Percentiles rank a stretch among this genome's conserved stretches.
Evolutionary conservation across 2,797 vertebrate species (phyloP).

Genomic region (Babyrousa celebensis): DNA sequence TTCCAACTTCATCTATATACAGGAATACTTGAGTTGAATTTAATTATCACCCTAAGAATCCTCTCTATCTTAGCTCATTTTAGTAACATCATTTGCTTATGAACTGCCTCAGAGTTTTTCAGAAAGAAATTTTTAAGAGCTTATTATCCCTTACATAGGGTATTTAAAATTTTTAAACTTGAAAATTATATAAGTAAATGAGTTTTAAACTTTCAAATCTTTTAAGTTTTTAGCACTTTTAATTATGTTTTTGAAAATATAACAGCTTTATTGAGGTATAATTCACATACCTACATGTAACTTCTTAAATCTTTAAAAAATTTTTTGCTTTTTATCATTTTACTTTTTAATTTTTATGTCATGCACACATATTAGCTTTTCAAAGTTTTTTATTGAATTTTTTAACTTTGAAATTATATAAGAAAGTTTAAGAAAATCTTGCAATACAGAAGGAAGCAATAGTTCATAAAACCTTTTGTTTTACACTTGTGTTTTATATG

Average conservation of each 20-base stretch:
- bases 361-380: constrained; percentile 32
- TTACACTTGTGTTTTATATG: not conserved
- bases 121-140: constrained; percentile 61
- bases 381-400: constrained; percentile 47
- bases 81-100: constrained; percentile 81
- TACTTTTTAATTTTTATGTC: constrained; percentile 58
- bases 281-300: constrained; percentile 46
- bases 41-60: constrained; percentile 79
- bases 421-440: constrained; percentile 49
- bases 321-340: constrained; percentile 6
- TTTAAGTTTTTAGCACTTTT: constrained; percentile 29
- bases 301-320: constrained; percentile 49
- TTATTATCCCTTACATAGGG: constrained; percentile 64
- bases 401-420: constrained; percentile 64
- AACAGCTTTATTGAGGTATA: constrained; percentile 35
- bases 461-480: constrained; percentile 1
- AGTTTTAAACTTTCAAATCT: constrained; percentile 55
- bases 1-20: constrained; percentile 75
- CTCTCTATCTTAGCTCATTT: constrained; percentile 76
- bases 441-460: not conserved
- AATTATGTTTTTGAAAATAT: constrained; percentile 25
- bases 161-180: constrained; percentile 58
- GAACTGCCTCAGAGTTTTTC: constrained; percentile 64
- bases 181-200: constrained; percentile 63
- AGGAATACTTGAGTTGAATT: constrained; percentile 81